These are phyloP conservation scores for Melitaea cinxia DNA, from an alignment of 1,140 invertebrate genomes.

Conservation along the genomic window DNA sequence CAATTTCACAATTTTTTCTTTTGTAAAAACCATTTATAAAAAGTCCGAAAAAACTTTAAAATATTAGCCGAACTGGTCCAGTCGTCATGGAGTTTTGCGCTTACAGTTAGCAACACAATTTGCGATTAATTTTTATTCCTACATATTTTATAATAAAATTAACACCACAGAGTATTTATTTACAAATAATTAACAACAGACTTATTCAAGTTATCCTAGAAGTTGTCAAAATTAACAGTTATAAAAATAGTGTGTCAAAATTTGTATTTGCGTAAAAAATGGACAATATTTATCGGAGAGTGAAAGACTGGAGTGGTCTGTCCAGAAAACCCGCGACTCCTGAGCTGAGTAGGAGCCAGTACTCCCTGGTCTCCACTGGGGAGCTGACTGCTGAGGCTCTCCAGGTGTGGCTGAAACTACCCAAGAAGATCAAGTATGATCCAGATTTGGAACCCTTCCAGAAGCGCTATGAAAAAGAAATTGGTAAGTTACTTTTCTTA, in stretches of 20 bases:
- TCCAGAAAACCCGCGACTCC: slow-evolving; percentile 47
- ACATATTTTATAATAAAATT: too few species aligned
- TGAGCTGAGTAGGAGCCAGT: slow-evolving; percentile 62
- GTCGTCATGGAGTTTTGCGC: too few species aligned
- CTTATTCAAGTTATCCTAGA: too few species aligned
- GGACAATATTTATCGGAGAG: slow-evolving; percentile 52
- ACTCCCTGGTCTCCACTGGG: slow-evolving; percentile 76
- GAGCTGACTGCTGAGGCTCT: slow-evolving; percentile 84
- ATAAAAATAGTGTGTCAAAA: neutral
- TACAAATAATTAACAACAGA: too few species aligned
- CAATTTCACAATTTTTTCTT: too few species aligned
- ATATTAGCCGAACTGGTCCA: too few species aligned
- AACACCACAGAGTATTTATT: too few species aligned
- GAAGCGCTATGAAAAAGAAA: slow-evolving; percentile 83
- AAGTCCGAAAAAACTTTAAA: too few species aligned
- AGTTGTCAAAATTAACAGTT: too few species aligned
- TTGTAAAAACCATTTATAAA: too few species aligned
- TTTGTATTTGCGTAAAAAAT: slow-evolving; percentile 38
- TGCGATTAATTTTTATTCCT: too few species aligned
- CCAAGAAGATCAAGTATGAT: slow-evolving; percentile 84
- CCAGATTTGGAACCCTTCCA: slow-evolving; percentile 84
- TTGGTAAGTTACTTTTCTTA: slow-evolving; percentile 58
- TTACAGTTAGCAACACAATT: too few species aligned
- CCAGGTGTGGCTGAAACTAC: slow-evolving; percentile 84
- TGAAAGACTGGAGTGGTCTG: slow-evolving; percentile 56